These are phyloP conservation scores for Euproctis similis DNA, from an alignment of 2,888 invertebrate genomes.

Conservation along the genomic window DNA sequence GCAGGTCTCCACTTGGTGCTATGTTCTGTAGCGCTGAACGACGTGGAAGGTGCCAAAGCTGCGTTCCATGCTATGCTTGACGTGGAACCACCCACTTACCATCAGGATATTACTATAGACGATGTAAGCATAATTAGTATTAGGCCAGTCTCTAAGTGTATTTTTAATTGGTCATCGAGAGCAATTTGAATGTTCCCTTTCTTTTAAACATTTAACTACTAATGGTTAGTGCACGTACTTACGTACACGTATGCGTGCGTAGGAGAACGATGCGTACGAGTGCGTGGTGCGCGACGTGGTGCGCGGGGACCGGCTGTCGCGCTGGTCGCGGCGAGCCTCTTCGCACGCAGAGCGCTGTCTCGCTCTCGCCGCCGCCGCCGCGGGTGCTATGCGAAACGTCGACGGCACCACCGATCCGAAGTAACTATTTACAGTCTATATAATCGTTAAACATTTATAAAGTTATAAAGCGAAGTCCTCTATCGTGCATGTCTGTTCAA, in stretches of 20 bases:
- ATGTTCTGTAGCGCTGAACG: conserved; percentile 92
- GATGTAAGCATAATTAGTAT: conserved; percentile 50
- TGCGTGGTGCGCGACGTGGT: conserved; percentile 65
- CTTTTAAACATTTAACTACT: too few species aligned
- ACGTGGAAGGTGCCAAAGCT: conserved; percentile 94
- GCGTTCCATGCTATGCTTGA: conserved; percentile 93
- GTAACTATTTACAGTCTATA: too few species aligned
- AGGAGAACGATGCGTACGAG: conserved; percentile 64
- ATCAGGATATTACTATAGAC: conserved; percentile 62
- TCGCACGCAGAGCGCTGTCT: conserved; percentile 65
- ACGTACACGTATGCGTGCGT: too few species aligned
- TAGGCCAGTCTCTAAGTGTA: too few species aligned
- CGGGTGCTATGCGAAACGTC: conserved; percentile 33
- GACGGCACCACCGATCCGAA: conserved; percentile 49
- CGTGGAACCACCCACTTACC: conserved; percentile 79
- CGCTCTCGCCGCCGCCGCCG: conserved; percentile 61
- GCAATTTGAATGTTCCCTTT: too few species aligned
- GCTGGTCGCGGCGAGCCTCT: conserved; percentile 60
- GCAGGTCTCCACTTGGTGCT: conserved; percentile 90
- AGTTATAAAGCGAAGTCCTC: too few species aligned
- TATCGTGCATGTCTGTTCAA: too few species aligned
- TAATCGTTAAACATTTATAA: too few species aligned
- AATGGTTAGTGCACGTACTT: too few species aligned
- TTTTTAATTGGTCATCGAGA: too few species aligned
- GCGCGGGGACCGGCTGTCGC: conserved; percentile 60